These are phyloP conservation scores for Rhyzopertha dominica DNA, from an alignment of 1,140 invertebrate species.

Conservation along the genomic window DNA sequence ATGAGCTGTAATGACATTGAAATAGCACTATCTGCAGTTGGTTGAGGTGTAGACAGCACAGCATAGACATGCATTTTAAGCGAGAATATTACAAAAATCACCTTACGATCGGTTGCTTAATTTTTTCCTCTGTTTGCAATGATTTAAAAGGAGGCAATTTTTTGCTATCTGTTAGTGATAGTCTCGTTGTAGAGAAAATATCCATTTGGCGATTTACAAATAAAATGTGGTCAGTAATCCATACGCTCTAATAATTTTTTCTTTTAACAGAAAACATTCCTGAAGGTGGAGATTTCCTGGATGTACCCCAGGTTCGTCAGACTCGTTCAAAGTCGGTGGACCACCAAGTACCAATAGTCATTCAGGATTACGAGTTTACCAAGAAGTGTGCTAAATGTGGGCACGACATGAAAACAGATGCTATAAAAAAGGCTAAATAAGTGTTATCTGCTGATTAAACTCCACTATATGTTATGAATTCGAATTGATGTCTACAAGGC, in stretches of 20 bases:
- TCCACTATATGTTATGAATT: not conserved
- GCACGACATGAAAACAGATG: conserved; percentile 21
- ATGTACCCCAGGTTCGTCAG: conserved; percentile 19
- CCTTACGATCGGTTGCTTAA: no score
- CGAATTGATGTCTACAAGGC: not conserved
- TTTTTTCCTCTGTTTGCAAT: no score
- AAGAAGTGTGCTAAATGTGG: conserved; percentile 38
- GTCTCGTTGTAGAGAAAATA: not conserved
- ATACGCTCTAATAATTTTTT: not conserved
- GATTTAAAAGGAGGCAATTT: not conserved
- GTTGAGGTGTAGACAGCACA: no score
- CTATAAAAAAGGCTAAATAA: not conserved
- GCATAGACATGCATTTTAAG: no score
- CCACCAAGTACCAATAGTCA: conserved; percentile 26
- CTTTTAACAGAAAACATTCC: not conserved
- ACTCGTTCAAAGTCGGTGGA: conserved; percentile 36
- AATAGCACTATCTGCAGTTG: no score
- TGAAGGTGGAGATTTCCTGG: conserved; percentile 16
- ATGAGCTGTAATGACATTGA: no score
- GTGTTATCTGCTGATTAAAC: not conserved
- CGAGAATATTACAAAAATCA: no score
- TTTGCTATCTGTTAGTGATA: not conserved
- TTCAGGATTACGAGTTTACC: conserved; percentile 14
- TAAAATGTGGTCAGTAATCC: not conserved
- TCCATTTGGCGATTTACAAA: not conserved